Percentiles rank a stretch among this genome's conserved stretches.
Conservation (phyloP, 2,888 invertebrate genomes). For the Drosophila prostipennis region DNA sequence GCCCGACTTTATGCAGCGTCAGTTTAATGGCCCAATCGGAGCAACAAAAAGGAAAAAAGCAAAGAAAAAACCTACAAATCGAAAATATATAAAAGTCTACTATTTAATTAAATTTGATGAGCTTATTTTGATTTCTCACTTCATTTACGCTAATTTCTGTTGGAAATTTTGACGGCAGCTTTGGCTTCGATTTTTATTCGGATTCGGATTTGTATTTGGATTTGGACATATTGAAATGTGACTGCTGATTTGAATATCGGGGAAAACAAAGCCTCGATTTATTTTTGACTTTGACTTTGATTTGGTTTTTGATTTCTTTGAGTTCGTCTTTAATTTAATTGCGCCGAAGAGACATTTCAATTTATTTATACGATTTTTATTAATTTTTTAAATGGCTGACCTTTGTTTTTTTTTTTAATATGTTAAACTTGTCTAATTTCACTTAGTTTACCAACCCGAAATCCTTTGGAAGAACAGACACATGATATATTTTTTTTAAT, state of each 20-base stretch:
- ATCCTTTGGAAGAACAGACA: not conserved
- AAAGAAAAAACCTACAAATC: constrained; percentile 14
- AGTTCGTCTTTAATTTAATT: constrained; percentile 26
- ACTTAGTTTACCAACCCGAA: not conserved
- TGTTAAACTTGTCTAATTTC: too few relatives aligned
- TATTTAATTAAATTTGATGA: constrained; percentile 64
- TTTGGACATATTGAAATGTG: constrained; percentile 34
- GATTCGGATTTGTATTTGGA: constrained; percentile 27
- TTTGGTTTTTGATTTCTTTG: constrained; percentile 4
- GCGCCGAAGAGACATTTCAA: constrained; percentile 58
- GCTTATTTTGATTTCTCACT: constrained; percentile 78
- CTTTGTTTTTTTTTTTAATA: constrained; percentile 40
- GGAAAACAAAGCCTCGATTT: constrained; percentile 22
- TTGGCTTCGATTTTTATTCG: constrained; percentile 3
- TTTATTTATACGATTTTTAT: constrained; percentile 71
- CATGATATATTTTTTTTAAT: constrained; percentile 40
- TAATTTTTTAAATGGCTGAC: constrained; percentile 65
- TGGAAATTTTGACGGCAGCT: constrained; percentile 38
- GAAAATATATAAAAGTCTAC: constrained; percentile 31
- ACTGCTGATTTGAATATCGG: constrained; percentile 39
- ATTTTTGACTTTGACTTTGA: constrained; percentile 27
- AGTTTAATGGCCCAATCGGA: constrained; percentile 68
- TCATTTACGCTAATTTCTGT: constrained; percentile 75
- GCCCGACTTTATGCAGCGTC: constrained; percentile 64
- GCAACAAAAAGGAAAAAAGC: constrained; percentile 2